These are phyloP conservation scores for Notothenia coriiceps DNA, from an alignment of 2,113 vertebrate genomes.

Conservation along the genomic window DNA sequence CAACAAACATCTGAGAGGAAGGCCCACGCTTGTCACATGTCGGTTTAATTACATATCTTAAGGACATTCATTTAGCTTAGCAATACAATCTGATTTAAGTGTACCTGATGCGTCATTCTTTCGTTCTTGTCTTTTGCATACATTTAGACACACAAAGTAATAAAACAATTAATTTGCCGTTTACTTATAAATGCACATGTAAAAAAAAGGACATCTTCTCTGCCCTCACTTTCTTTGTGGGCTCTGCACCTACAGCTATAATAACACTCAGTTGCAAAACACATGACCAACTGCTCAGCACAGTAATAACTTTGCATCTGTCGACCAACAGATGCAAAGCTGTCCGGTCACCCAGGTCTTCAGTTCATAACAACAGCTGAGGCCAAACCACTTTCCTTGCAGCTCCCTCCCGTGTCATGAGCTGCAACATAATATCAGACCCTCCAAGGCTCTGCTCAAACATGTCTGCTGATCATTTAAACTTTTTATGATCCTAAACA, in stretches of 20 bases:
- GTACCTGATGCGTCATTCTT: slow-evolving; percentile 9
- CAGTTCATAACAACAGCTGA: slow-evolving; percentile 86
- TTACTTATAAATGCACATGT: no score
- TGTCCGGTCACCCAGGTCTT: slow-evolving; percentile 70
- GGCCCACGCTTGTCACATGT: slow-evolving; percentile 43
- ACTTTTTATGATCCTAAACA: neutral
- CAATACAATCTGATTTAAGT: slow-evolving; percentile 27
- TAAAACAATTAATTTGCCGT: no score
- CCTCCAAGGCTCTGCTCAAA: slow-evolving; percentile 12
- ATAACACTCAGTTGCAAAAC: slow-evolving; percentile 52
- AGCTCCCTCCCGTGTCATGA: slow-evolving; percentile 32
- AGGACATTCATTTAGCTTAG: slow-evolving; percentile 19
- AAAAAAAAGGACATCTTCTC: no score
- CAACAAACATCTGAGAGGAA: slow-evolving; percentile 35
- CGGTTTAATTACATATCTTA: slow-evolving; percentile 27
- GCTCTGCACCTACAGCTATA: slow-evolving; percentile 33
- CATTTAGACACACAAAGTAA: neutral
- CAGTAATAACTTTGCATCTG: slow-evolving; percentile 79
- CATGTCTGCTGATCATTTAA: neutral
- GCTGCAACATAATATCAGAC: slow-evolving; percentile 35
- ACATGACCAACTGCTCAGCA: slow-evolving; percentile 75
- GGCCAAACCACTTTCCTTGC: slow-evolving; percentile 49
- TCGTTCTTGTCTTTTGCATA: neutral
- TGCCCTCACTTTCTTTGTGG: no score
- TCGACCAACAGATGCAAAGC: slow-evolving; percentile 63